phyloP scores from a whole-genome alignment of 1,140 invertebrate species.

The Centruroides sculpturatus region DNA sequence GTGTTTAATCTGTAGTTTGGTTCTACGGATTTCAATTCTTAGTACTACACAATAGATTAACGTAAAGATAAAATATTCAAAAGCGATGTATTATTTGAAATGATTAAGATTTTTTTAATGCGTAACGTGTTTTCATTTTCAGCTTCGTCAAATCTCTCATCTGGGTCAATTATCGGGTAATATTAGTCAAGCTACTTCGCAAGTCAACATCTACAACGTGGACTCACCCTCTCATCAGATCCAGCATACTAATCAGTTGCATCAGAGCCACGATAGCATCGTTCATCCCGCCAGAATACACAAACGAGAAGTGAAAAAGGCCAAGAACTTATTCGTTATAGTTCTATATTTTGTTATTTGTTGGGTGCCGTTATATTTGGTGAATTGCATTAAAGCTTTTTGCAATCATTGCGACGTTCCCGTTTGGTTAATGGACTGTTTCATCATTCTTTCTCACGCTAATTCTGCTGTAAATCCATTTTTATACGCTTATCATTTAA shows the following conservation, averaged over 20 bases:
- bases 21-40: too few species aligned
- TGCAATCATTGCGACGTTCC: constrained; percentile 49
- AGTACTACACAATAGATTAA: too few species aligned
- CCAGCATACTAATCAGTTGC: too few species aligned
- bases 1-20: too few species aligned
- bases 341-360: constrained; percentile 83
- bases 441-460: constrained; percentile 72
- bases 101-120: not conserved
- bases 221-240: too few species aligned
- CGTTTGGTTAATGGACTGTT: constrained; percentile 52
- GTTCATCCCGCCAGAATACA: not conserved
- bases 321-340: constrained; percentile 76
- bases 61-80: too few species aligned
- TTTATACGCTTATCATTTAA: constrained; percentile 75
- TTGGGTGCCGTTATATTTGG: constrained; percentile 82
- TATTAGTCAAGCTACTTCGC: too few species aligned
- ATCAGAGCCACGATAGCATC: too few species aligned
- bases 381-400: constrained; percentile 74
- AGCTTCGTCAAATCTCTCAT: constrained; percentile 10
- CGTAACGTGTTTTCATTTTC: not conserved
- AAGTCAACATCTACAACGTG: too few species aligned
- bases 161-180: not conserved
- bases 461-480: constrained; percentile 79
- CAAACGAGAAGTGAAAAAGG: constrained; percentile 72
- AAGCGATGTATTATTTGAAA: too few species aligned